phyloP scores from a whole-genome alignment of 2,888 invertebrate genomes.

The Eurois occulta region DNA sequence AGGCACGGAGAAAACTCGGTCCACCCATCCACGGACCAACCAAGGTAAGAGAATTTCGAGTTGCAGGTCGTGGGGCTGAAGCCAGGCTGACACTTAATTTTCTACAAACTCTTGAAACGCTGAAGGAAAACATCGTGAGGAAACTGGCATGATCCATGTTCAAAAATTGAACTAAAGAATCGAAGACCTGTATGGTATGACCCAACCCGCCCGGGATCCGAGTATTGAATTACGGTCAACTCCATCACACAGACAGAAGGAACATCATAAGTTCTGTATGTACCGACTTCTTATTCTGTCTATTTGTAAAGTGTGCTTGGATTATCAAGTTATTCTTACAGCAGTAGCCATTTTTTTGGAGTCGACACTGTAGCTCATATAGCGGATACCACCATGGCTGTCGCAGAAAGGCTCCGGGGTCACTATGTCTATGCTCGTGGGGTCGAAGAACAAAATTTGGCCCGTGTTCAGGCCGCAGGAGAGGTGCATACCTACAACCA shows the following conservation, averaged over 20 bases:
- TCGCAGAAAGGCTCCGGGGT: slow-evolving; percentile 85
- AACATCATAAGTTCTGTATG: not conserved
- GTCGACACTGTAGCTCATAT: slow-evolving; percentile 89
- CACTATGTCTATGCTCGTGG: slow-evolving; percentile 88
- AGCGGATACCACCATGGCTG: slow-evolving; percentile 83
- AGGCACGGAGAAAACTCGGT: too few relatives aligned
- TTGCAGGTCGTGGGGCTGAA: too few relatives aligned
- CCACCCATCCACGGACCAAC: too few relatives aligned
- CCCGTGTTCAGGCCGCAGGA: slow-evolving; percentile 91
- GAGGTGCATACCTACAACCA: slow-evolving; percentile 87
- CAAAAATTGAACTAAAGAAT: too few relatives aligned
- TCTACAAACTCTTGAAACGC: too few relatives aligned
- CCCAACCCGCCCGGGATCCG: not conserved
- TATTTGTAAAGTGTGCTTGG: not conserved
- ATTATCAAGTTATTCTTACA: slow-evolving; percentile 80
- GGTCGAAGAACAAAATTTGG: slow-evolving; percentile 90
- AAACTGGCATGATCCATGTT: too few relatives aligned
- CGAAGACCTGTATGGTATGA: too few relatives aligned
- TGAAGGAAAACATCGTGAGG: too few relatives aligned
- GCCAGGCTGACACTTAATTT: too few relatives aligned
- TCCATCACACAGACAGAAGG: not conserved
- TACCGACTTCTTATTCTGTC: not conserved
- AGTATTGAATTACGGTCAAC: not conserved
- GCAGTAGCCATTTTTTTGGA: slow-evolving; percentile 90
- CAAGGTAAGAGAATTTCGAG: too few relatives aligned